phyloP scores from a whole-genome alignment of 2,113 vertebrate genomes.

The Anhinga anhinga region DNA sequence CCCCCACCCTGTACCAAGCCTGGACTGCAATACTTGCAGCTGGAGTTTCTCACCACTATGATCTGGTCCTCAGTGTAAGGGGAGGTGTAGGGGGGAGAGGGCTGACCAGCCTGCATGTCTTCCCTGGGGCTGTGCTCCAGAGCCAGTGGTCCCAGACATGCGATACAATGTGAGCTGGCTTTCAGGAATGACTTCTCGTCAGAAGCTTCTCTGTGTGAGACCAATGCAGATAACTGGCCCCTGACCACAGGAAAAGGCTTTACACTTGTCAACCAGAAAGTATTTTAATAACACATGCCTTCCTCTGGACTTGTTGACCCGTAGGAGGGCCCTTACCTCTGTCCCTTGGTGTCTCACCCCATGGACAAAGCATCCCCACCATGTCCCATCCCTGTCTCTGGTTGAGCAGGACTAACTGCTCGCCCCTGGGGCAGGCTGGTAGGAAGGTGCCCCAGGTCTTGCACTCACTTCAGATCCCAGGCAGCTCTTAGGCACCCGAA shows the following conservation, averaged over 20 bases:
- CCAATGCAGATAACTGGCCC: background rate
- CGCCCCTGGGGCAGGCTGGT: background rate
- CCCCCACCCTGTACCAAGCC: background rate
- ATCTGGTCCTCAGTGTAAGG: background rate
- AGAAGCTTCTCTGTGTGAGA: background rate
- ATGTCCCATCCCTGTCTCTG: fast-evolving
- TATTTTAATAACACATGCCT: background rate
- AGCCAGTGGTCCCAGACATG: background rate
- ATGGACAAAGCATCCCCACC: background rate
- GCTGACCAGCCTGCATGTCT: background rate
- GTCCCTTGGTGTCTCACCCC: background rate
- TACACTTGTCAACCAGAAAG: background rate
- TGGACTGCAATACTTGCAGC: background rate
- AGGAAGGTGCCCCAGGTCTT: background rate
- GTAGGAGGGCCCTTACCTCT: background rate
- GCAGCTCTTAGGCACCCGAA: background rate
- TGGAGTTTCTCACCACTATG: background rate
- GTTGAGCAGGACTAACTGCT: background rate
- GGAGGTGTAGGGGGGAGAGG: background rate
- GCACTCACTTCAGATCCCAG: background rate
- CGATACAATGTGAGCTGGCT: background rate
- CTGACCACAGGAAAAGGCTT: conserved; percentile 8
- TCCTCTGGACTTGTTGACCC: background rate
- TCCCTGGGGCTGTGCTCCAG: background rate
- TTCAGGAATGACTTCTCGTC: background rate